These are phyloP conservation scores for Onychostruthus taczanowskii DNA, from an alignment of 2,113 vertebrate species.

Conservation along the genomic window DNA sequence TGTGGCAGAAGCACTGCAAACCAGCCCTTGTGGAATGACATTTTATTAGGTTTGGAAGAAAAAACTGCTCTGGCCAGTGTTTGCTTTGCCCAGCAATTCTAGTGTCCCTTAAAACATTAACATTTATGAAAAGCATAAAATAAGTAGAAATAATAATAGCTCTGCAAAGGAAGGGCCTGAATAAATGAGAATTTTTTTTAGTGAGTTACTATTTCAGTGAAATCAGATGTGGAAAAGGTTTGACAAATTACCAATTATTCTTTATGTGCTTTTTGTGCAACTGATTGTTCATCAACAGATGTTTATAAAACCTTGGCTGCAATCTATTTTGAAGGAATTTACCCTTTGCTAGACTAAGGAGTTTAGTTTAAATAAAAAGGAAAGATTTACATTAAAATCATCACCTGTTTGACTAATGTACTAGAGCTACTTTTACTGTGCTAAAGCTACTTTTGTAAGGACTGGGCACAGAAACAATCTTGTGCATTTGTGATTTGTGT, in stretches of 20 bases:
- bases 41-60: not conserved
- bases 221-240: not conserved
- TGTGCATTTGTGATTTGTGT: not conserved
- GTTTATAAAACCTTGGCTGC: not conserved
- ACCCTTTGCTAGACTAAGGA: not conserved
- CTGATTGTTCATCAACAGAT: not conserved
- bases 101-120: not conserved
- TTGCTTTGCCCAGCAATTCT: not conserved
- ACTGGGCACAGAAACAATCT: not conserved
- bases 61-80: not conserved
- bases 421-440: not conserved
- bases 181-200: not conserved
- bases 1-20: slow-evolving; percentile 41
- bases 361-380: not conserved
- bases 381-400: not conserved
- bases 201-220: not conserved
- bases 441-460: not conserved
- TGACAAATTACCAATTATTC: not conserved
- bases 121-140: not conserved
- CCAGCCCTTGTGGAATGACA: not conserved
- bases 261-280: not conserved
- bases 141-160: not conserved
- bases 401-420: not conserved
- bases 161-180: not conserved
- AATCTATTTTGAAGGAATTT: not conserved